phyloP scores from a whole-genome alignment of 2,797 vertebrate species.

The Neosilurus mollespiculum region DNA sequence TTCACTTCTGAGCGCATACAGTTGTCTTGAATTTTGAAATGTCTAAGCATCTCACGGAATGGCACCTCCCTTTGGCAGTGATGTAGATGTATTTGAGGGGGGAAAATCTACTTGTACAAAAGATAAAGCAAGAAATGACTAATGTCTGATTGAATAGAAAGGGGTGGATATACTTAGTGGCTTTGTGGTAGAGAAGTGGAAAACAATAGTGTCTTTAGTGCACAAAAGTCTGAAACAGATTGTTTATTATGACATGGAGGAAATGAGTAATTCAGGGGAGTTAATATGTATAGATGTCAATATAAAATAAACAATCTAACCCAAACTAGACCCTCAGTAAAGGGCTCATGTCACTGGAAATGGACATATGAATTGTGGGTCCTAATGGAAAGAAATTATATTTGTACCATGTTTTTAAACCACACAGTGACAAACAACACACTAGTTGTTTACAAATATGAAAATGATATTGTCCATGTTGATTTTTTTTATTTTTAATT shows the following conservation, averaged over 20 bases:
- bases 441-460: conserved; percentile 35
- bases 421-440: not conserved
- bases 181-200: conserved; percentile 31
- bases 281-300: conserved; percentile 43
- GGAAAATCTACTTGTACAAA: conserved; percentile 42
- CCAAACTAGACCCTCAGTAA: conserved; percentile 47
- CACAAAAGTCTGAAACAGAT: conserved; percentile 51
- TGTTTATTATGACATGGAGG: conserved; percentile 44
- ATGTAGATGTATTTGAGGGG: conserved; percentile 42
- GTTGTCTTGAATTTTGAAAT: conserved; percentile 53
- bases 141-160: conserved; percentile 47
- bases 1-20: conserved; percentile 52
- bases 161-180: conserved; percentile 27
- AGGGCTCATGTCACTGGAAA: conserved; percentile 46
- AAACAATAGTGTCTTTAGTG: conserved; percentile 46
- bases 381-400: not conserved
- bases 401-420: not conserved
- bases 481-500: conserved; percentile 6
- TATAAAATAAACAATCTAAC: conserved; percentile 50
- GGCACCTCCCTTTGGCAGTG: conserved; percentile 52
- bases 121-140: conserved; percentile 45
- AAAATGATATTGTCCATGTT: not conserved
- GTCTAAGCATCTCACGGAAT: conserved; percentile 57
- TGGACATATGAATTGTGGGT: conserved; percentile 29
- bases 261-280: conserved; percentile 53